Evolutionary conservation across 2,888 invertebrate genomes (phyloP), one percentile per base, ranked within the genome.

Genomic region (Drosophila histrio): DNA sequence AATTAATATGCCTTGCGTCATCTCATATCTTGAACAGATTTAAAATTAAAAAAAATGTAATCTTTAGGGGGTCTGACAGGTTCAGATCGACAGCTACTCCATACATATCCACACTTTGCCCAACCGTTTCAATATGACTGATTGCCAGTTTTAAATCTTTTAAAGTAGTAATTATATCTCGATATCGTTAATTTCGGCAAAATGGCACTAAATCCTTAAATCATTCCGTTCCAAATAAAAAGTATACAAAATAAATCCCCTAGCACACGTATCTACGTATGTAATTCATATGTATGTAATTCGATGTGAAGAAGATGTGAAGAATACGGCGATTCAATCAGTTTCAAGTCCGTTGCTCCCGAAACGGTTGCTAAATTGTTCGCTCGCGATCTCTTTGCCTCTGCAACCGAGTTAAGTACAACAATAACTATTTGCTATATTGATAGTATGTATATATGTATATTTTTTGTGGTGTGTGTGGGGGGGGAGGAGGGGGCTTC

Each of bases 131-230:
- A 54, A 66, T 53, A 34, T 73, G 74, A 61, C 74, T 62, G 54
- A 46, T 62, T 72, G 57, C 49, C 61, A 58, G 54, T 60, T 60
- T 34, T 17, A 22, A 28, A 46, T 22, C 8, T 65, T 44, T 28
- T 28, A 41, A 46, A 32, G 38, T 28, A 36, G 17, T 67, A 63
- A 47, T 47, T 64, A 38, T 57, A 53, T 67, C 50, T 56, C 52
- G 41, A 46, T 77, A 56, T 50, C 69, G 64, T 78, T 62, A 82
- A 86, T 83, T 84, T 88, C 75, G 70, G 80, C 81, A 88, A 72
- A 87, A 85, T 85, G 85, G 85, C 85, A 85, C 84, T 76, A 74
- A 77, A 88, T 73, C 74, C 62, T 87, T 57, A 73, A 82, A 72
- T 66, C 66, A 46, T 77, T 79, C 41, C 60, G 50, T 64, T 84